Conservation (phyloP, 2,888 invertebrate genomes). For the Xylophagus ater region DNA sequence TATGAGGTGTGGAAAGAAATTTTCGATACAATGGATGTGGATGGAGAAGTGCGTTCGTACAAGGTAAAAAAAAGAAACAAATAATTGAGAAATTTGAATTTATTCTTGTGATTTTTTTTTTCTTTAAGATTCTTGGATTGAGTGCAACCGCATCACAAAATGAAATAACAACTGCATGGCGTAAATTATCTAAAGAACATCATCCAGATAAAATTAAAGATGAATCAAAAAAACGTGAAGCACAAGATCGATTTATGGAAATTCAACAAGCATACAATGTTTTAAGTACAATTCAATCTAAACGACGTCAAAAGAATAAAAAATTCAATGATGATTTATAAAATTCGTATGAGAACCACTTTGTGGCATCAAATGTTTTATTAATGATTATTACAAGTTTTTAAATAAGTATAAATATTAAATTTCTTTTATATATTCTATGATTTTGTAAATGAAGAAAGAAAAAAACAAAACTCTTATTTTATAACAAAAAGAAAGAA, state of each 20-base stretch:
- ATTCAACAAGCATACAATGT: constrained; percentile 88
- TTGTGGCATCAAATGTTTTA: constrained; percentile 8
- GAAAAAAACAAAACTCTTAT: too few relatives aligned
- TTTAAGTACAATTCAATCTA: constrained; percentile 69
- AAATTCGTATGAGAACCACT: constrained; percentile 2
- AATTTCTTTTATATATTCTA: constrained; percentile 2
- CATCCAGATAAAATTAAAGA: constrained; percentile 90
- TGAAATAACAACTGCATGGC: constrained; percentile 74
- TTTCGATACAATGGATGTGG: constrained; percentile 75
- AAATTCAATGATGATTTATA: constrained; percentile 45
- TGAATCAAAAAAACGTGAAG: constrained; percentile 50
- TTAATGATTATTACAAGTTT: too few relatives aligned
- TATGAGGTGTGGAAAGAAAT: constrained; percentile 78
- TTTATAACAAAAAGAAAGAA: too few relatives aligned
- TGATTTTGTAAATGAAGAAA: neutral
- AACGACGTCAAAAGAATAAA: constrained; percentile 61
- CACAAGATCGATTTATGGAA: constrained; percentile 82
- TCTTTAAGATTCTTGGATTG: constrained; percentile 56
- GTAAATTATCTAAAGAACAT: constrained; percentile 68
- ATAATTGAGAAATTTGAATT: neutral
- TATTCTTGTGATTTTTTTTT: constrained; percentile 1
- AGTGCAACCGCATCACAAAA: constrained; percentile 70
- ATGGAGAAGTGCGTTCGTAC: constrained; percentile 82
- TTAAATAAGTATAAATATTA: constrained; percentile 1
- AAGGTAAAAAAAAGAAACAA: constrained; percentile 48